Conservation (phyloP, 2,888 invertebrate genomes). For the Bhutanitis thaidina region DNA sequence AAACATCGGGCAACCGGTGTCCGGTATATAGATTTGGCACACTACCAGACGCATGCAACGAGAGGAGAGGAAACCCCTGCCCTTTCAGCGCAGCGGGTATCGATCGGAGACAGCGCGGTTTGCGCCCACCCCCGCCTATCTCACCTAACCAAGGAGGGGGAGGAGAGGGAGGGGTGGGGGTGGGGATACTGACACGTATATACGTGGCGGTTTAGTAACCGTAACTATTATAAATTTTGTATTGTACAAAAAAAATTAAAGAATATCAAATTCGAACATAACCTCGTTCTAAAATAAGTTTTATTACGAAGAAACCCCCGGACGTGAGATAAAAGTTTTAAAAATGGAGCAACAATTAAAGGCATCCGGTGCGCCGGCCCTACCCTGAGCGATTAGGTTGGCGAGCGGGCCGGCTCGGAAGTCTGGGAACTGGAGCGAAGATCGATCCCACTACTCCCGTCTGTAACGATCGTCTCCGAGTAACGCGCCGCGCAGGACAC, state of each 20-base stretch:
- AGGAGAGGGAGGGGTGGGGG: background rate
- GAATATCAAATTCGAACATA: too few relatives aligned
- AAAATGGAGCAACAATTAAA: too few relatives aligned
- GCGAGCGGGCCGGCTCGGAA: background rate
- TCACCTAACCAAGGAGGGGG: background rate
- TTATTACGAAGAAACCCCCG: too few relatives aligned
- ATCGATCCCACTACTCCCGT: background rate
- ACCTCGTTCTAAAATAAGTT: too few relatives aligned
- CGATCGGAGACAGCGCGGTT: conserved; percentile 9
- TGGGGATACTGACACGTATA: background rate
- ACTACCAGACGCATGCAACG: background rate
- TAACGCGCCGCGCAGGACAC: background rate
- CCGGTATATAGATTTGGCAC: background rate
- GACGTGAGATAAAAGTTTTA: too few relatives aligned
- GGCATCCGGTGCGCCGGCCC: too few relatives aligned
- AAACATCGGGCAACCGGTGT: background rate
- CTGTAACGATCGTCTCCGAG: background rate
- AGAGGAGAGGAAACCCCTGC: background rate
- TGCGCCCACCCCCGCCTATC: background rate
- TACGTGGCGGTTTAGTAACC: background rate
- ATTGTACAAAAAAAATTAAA: too few relatives aligned
- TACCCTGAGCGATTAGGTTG: too few relatives aligned
- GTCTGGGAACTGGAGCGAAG: background rate
- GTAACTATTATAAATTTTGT: background rate
- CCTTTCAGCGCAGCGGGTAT: conserved; percentile 6